Evolutionary conservation across 2,113 vertebrate genomes (phyloP).

Genomic region (crab-eating macaque (Macaca fascicularis)): DNA sequence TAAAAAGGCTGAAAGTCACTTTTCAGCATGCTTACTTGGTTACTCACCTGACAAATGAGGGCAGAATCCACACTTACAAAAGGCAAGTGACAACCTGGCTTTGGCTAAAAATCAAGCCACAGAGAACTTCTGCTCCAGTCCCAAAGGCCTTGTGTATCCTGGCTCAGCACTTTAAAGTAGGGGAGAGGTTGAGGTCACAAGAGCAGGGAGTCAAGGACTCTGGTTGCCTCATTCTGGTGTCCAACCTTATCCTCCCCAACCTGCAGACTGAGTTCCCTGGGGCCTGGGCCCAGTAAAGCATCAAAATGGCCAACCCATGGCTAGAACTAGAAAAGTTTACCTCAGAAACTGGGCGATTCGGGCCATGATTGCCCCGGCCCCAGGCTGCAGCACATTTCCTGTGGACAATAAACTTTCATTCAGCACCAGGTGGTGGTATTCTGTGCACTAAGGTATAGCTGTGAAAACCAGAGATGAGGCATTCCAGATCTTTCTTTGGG

Average conservation of each 20-base stretch:
- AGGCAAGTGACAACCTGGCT: neutral
- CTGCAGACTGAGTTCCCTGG: neutral
- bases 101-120: neutral
- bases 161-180: neutral
- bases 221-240: neutral
- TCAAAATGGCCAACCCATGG: neutral
- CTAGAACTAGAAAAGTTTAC: slow-evolving; percentile 74
- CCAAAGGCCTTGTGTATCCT: neutral
- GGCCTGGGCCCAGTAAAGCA: neutral
- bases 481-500: neutral
- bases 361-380: slow-evolving; percentile 90
- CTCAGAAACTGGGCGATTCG: slow-evolving; percentile 94
- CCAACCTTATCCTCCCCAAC: neutral
- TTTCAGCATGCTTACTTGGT: neutral
- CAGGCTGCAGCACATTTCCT: slow-evolving; percentile 97
- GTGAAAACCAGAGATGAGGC: neutral
- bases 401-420: slow-evolving; percentile 57
- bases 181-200: neutral
- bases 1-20: neutral
- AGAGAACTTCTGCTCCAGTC: neutral
- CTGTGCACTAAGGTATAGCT: neutral
- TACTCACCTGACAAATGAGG: neutral
- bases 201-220: neutral
- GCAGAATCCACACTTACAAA: neutral
- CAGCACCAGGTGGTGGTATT: neutral